Evolutionary conservation across 2,113 vertebrate genomes (phyloP).

Genomic region (Spea multiplicata): DNA sequence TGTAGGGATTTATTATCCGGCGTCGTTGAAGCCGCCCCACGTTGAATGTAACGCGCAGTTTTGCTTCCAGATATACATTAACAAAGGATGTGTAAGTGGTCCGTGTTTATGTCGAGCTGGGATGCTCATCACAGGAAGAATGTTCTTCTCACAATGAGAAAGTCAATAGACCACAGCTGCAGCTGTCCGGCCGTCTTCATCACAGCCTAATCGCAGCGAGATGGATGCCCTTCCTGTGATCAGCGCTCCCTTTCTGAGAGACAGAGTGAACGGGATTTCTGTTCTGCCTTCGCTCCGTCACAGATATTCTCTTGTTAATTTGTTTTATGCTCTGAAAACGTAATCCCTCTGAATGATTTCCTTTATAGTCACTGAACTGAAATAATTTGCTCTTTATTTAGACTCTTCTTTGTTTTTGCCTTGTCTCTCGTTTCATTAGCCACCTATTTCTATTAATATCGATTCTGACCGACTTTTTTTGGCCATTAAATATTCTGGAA

Average conservation of each 20-base stretch:
- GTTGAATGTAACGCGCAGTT: background rate
- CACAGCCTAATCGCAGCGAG: constrained; percentile 12
- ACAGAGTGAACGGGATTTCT: constrained; percentile 31
- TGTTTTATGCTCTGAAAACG: constrained; percentile 18
- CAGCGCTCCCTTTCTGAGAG: constrained; percentile 31
- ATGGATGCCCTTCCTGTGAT: constrained; percentile 44
- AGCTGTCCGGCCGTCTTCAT: constrained; percentile 30
- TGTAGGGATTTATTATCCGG: too few species aligned
- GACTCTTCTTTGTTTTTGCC: too few species aligned
- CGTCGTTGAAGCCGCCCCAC: background rate
- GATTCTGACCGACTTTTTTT: background rate
- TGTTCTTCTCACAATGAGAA: constrained; percentile 27
- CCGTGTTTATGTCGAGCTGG: constrained; percentile 19
- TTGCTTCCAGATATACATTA: background rate
- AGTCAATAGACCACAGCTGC: constrained; percentile 35
- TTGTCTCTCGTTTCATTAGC: background rate
- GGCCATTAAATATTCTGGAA: background rate
- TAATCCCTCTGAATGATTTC: constrained; percentile 21
- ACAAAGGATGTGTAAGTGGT: constrained; percentile 11
- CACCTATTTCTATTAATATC: background rate
- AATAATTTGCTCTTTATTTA: constrained; percentile 10
- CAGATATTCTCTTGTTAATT: constrained; percentile 37
- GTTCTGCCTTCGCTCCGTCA: constrained; percentile 2
- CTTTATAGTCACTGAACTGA: constrained; percentile 12
- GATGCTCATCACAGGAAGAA: constrained; percentile 36